A percentile compares a stretch with the other conserved stretches of the same genome.
Evolutionary conservation across 1,140 invertebrate species (phyloP).

Genomic region (Atta texana): DNA sequence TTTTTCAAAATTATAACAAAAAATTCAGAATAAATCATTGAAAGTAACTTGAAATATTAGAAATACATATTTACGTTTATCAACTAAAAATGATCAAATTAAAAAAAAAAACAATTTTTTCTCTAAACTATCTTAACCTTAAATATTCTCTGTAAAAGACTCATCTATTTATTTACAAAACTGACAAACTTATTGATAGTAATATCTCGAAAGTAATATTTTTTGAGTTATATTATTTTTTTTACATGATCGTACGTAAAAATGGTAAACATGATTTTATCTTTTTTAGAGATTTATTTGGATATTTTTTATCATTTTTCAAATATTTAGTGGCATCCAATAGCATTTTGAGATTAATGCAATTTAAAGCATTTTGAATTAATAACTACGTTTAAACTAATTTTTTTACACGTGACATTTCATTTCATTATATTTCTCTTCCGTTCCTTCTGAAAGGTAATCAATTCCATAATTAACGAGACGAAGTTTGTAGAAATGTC

Average conservation of each 20-base stretch:
- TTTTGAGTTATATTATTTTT: no score
- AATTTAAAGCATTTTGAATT: neutral
- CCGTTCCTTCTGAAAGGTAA: neutral
- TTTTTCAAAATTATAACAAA: no score
- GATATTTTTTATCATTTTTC: neutral
- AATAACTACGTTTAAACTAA: neutral
- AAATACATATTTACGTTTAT: no score
- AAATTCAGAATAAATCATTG: no score
- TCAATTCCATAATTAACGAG: neutral
- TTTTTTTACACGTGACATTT: neutral
- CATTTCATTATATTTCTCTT: neutral
- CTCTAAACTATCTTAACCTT: no score
- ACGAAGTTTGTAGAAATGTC: constrained; percentile 2
- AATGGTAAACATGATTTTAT: neutral
- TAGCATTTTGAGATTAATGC: neutral
- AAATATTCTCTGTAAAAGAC: no score
- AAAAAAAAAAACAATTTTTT: no score
- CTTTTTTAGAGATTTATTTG: neutral
- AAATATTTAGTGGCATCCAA: neutral
- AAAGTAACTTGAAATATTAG: no score
- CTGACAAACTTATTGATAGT: no score
- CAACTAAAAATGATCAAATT: no score
- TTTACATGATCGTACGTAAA: neutral
- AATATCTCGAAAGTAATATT: no score
- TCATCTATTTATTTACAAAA: no score